Conservation (phyloP, 2,888 invertebrate species). For the Bombyx huttoni region DNA sequence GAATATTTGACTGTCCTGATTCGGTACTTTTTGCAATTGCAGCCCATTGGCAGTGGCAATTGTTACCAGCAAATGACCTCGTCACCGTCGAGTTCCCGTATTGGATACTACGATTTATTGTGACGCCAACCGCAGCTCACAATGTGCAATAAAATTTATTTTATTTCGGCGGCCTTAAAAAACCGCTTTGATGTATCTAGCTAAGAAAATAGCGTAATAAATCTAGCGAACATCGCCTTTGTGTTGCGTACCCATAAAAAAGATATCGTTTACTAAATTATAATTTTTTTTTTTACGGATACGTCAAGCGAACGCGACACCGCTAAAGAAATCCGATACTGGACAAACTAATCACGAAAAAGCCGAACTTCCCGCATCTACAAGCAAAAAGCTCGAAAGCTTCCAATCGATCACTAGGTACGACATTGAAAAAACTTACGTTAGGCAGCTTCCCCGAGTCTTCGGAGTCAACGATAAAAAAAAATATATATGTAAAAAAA, state of each 20-base stretch:
- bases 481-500: slow-evolving; percentile 14
- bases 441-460: slow-evolving; percentile 20
- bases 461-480: slow-evolving; percentile 13
- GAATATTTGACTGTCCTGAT: background rate
- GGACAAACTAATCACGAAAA: slow-evolving; percentile 16
- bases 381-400: slow-evolving; percentile 32
- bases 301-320: slow-evolving; percentile 15
- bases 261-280: background rate
- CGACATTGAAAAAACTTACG: slow-evolving; percentile 37
- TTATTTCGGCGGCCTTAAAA: slow-evolving; percentile 3
- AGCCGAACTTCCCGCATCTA: slow-evolving; percentile 23
- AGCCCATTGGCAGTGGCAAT: background rate
- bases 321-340: slow-evolving; percentile 21
- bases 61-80: background rate
- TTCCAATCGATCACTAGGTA: slow-evolving; percentile 29
- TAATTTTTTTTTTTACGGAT: background rate
- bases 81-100: slow-evolving; percentile 9
- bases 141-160: slow-evolving; percentile 23
- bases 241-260: slow-evolving; percentile 1
- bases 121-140: slow-evolving; percentile 24
- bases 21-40: no score
- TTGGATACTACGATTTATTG: slow-evolving; percentile 19
- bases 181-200: background rate
- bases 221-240: slow-evolving; percentile 1
- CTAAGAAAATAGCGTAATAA: slow-evolving; percentile 4